phyloP scores from a whole-genome alignment of 1,140 invertebrate genomes.

The Anthonomus grandis region DNA sequence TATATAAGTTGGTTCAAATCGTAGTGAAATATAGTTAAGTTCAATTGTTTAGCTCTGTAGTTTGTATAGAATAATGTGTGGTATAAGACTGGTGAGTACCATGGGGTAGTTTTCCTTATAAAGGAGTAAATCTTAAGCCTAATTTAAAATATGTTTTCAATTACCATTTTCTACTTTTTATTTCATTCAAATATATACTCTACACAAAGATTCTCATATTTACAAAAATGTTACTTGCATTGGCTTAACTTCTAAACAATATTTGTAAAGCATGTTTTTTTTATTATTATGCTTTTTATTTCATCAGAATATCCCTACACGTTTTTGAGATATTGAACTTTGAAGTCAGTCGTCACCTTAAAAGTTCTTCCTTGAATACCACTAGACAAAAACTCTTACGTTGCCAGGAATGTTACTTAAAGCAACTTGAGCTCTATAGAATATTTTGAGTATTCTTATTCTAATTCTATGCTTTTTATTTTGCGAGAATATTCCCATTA shows the following conservation, averaged over 20 bases:
- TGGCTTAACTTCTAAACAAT: not conserved
- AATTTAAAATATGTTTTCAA: not conserved
- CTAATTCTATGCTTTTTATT: too few species aligned
- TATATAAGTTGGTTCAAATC: conserved; percentile 6
- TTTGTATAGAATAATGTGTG: conserved; percentile 14
- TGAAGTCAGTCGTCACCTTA: too few species aligned
- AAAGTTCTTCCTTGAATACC: too few species aligned
- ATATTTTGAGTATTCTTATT: too few species aligned
- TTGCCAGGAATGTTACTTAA: too few species aligned
- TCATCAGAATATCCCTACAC: too few species aligned
- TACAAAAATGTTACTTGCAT: not conserved
- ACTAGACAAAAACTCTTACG: too few species aligned
- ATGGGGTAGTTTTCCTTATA: not conserved
- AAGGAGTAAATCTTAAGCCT: not conserved
- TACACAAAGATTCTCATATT: not conserved
- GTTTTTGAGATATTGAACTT: too few species aligned
- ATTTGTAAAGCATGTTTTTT: too few species aligned
- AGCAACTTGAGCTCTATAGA: too few species aligned
- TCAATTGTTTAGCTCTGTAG: conserved; percentile 9
- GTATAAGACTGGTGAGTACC: conserved; percentile 19
- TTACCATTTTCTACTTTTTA: not conserved
- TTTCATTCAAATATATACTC: not conserved
- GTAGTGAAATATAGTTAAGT: conserved; percentile 3
- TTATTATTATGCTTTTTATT: too few species aligned
- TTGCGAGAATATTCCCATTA: too few species aligned